Base-by-base conservation (phyloP, 2,888 invertebrate species). In the Opisthograptis luteolata region DNA sequence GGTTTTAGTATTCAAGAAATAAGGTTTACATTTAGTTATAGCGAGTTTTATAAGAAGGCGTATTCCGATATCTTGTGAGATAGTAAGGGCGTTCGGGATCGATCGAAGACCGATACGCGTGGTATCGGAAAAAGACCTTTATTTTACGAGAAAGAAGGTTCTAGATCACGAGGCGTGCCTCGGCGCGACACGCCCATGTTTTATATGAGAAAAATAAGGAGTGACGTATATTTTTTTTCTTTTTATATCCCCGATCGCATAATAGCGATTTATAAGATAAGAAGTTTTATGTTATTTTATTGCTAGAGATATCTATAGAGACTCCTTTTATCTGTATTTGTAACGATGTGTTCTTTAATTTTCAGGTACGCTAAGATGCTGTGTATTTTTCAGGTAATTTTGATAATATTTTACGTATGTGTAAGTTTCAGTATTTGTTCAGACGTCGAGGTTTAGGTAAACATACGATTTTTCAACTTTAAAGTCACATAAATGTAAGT, bases 31-130 rank as follows among this genome's bases (percentile, higher is more conserved):
- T 68, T 87, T 17, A 50, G 32, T 22, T 60, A 66, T 56, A 36
- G 19, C 25, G 14, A 47, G 66, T 75, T 82, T 80, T 78, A 62
- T 83, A 86, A 84, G 90, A 88, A 90, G 90, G 90, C 90, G 90
- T 88, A 51, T 81, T 77, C 86, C 84, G 84, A 89, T 88, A 89
- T 87, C 87, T 89, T 87, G 81, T 66, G 85, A 89, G 89, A 89
- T 89, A 88, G 89, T 87, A 79, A 85, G 87, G 89, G 89, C 88
- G 89, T 89, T 85, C 73, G 80, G 79, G 79, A 82, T 79, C 83
- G 89, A 89, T 89, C 87, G 89, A 84, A 84, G 76, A 69, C 80
- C 84, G 87, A 88, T 88, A 83, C 76, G 60, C 63, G 60, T 34
- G 72, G 69, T 86, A 87, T 86, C 82, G 87, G 85, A 89, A 88